These are phyloP conservation scores for Balaeniceps rex DNA, from an alignment of 2,113 vertebrate species.

Conservation along the genomic window DNA sequence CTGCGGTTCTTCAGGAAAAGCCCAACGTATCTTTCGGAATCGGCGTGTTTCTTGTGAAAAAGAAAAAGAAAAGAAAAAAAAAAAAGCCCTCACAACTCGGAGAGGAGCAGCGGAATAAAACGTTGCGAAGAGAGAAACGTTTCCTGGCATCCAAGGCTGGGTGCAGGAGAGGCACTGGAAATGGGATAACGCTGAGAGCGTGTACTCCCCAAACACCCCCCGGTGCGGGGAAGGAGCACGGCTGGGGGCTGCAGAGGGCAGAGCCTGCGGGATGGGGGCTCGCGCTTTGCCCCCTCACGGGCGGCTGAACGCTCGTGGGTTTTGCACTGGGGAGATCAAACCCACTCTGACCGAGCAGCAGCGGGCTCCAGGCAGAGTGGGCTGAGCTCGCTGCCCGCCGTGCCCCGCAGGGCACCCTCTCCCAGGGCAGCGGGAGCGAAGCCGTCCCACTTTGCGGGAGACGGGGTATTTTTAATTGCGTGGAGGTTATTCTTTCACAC, in stretches of 20 bases:
- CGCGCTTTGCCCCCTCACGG: neutral
- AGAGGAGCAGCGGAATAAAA: neutral
- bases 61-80: neutral
- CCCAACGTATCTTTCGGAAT: neutral
- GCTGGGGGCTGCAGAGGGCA: neutral
- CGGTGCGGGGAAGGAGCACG: neutral
- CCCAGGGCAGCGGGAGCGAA: neutral
- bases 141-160: neutral
- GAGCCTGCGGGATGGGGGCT: neutral
- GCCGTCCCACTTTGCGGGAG: neutral
- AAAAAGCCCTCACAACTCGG: accelerated
- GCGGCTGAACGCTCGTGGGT: neutral
- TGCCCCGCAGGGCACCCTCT: neutral
- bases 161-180: neutral
- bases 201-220: neutral
- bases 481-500: neutral
- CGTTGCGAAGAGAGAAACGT: accelerated
- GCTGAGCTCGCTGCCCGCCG: neutral
- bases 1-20: neutral
- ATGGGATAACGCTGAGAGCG: neutral
- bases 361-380: accelerated
- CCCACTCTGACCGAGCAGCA: neutral
- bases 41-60: accelerated
- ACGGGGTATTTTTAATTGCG: accelerated
- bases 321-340: neutral